A percentile compares a stretch with the other conserved stretches of the same genome.
phyloP scores from a whole-genome alignment of 2,797 vertebrate genomes.

The Natrix natrix region DNA sequence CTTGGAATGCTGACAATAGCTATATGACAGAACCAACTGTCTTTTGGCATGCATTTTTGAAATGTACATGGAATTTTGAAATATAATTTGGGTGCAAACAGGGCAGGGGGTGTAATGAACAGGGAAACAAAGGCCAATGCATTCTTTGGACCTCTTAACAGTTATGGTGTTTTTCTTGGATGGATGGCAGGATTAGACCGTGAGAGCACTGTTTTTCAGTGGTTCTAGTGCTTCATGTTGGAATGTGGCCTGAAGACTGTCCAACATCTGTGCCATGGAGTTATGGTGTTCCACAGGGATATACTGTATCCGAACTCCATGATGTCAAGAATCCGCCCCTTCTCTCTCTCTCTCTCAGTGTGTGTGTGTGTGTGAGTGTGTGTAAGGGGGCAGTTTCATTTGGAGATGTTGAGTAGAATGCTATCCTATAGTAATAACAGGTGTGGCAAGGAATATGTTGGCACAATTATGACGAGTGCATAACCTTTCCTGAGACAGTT shows the following conservation, averaged over 20 bases:
- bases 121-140: slow-evolving; percentile 57
- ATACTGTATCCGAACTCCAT: background rate
- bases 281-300: background rate
- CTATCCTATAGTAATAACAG: background rate
- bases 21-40: slow-evolving; percentile 26
- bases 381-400: background rate
- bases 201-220: background rate
- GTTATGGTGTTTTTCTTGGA: background rate
- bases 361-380: too few relatives aligned
- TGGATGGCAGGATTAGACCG: background rate
- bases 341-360: too few relatives aligned
- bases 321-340: background rate
- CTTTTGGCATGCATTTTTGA: slow-evolving; percentile 51
- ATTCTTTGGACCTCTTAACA: background rate
- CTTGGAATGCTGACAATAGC: background rate
- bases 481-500: background rate
- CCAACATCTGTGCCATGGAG: background rate
- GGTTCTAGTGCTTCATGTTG: background rate
- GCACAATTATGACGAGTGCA: background rate
- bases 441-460: background rate
- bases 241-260: background rate
- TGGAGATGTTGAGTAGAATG: background rate
- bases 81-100: slow-evolving; percentile 66
- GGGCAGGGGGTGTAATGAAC: slow-evolving; percentile 14
- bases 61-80: slow-evolving; percentile 59